Evolutionary conservation across 2,888 invertebrate species (phyloP).

Genomic region (Sarcophaga subvicina): DNA sequence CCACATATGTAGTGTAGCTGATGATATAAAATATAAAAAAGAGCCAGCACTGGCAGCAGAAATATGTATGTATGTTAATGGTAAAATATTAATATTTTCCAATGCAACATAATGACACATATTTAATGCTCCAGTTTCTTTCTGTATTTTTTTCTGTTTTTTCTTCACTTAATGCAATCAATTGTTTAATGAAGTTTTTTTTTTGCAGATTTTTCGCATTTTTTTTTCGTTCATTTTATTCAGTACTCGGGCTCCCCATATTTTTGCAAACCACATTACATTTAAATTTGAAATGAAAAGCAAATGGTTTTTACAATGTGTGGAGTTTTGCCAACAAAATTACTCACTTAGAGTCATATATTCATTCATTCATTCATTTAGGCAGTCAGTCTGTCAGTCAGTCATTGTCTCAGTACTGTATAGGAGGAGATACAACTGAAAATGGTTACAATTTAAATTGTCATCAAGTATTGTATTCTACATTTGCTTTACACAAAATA

Average conservation of each 20-base stretch:
- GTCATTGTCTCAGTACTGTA: too few species aligned
- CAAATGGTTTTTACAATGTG: not conserved
- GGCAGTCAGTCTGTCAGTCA: too few species aligned
- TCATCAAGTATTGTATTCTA: conserved; percentile 41
- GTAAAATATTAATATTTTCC: conserved; percentile 21
- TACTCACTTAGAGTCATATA: conserved; percentile 1
- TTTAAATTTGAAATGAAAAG: not conserved
- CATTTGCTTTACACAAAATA: not conserved
- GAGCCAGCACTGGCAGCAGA: too few species aligned
- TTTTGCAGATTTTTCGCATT: not conserved
- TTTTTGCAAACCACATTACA: not conserved
- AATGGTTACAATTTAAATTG: conserved; percentile 53
- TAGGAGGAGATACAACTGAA: too few species aligned
- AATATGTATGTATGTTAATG: not conserved
- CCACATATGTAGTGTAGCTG: too few species aligned
- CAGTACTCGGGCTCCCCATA: too few species aligned
- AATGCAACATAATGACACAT: conserved; percentile 50
- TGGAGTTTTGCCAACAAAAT: conserved; percentile 43
- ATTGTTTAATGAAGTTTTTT: conserved; percentile 34
- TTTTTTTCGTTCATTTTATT: not conserved
- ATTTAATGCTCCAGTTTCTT: conserved; percentile 57
- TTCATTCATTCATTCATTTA: too few species aligned
- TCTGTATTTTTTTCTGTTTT: not conserved
- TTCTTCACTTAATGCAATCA: conserved; percentile 50
- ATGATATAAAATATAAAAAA: too few species aligned